A percentile compares a stretch with the other conserved stretches of the same genome.
These are phyloP conservation scores for Mus spretus DNA, from an alignment of 2,797 vertebrate genomes.

Conservation along the genomic window DNA sequence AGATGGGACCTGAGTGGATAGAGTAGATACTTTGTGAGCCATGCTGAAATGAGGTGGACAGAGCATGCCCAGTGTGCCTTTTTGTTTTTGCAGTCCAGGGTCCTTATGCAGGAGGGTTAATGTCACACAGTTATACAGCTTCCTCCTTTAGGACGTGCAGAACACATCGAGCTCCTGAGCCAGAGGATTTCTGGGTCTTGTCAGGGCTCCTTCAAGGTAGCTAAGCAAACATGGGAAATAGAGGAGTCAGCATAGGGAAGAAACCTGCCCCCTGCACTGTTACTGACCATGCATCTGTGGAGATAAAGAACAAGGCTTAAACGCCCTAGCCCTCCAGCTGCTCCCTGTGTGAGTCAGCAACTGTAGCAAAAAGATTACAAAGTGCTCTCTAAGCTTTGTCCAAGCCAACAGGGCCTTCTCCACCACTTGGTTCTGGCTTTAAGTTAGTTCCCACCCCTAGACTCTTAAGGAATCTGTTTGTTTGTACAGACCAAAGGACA, in stretches of 20 bases:
- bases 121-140: no score
- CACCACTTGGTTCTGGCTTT: rapidly evolving
- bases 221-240: not conserved
- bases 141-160: not conserved
- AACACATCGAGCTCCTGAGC: not conserved
- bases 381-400: not conserved
- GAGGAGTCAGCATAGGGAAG: not conserved
- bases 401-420: not conserved
- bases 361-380: not conserved
- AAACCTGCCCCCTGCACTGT: not conserved
- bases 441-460: not conserved
- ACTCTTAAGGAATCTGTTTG: not conserved
- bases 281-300: rapidly evolving
- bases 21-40: not conserved
- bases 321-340: not conserved
- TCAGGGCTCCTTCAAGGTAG: not conserved
- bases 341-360: rapidly evolving
- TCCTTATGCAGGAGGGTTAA: not conserved
- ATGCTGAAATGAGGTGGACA: rapidly evolving
- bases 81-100: not conserved
- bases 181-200: not conserved
- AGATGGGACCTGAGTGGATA: not conserved
- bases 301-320: not conserved
- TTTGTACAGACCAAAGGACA: not conserved
- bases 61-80: not conserved